phyloP scores from a whole-genome alignment of 2,888 invertebrate genomes.

The Callinectes sapidus region DNA sequence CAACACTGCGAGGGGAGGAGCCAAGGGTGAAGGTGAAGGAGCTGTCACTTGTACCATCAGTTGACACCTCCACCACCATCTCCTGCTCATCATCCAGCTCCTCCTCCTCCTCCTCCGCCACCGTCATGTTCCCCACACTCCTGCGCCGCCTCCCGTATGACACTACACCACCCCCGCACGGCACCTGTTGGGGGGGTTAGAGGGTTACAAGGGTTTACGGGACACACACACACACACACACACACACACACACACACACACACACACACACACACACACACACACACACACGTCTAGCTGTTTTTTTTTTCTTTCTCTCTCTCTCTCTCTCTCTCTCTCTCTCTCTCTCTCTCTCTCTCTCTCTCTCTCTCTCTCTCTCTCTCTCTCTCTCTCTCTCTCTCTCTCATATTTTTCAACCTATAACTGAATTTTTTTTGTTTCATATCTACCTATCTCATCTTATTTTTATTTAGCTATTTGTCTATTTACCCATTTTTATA shows the following conservation, averaged over 20 bases:
- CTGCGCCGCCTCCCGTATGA: constrained; percentile 69
- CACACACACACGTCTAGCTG: no score
- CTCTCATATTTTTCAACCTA: no score
- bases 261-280: no score
- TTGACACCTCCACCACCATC: constrained; percentile 35
- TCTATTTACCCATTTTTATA: no score
- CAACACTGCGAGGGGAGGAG: neutral
- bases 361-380: no score
- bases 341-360: no score
- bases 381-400: no score
- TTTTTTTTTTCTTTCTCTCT: neutral
- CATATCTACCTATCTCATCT: no score
- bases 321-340: neutral
- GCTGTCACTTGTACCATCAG: constrained; percentile 35
- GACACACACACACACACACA: constrained; percentile 20
- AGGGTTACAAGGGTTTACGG: no score
- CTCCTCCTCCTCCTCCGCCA: constrained; percentile 44
- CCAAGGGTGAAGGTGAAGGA: constrained; percentile 43
- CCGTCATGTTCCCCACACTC: constrained; percentile 28
- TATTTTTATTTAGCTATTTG: no score
- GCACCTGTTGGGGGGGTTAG: constrained; percentile 52
- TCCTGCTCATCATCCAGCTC: constrained; percentile 19
- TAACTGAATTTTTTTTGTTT: no score
- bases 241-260: no score
- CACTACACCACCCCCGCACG: constrained; percentile 66